Percentiles rank a stretch among this genome's conserved stretches.
phyloP scores from a whole-genome alignment of 1,140 invertebrate genomes.

The Euwallacea fornicatus region DNA sequence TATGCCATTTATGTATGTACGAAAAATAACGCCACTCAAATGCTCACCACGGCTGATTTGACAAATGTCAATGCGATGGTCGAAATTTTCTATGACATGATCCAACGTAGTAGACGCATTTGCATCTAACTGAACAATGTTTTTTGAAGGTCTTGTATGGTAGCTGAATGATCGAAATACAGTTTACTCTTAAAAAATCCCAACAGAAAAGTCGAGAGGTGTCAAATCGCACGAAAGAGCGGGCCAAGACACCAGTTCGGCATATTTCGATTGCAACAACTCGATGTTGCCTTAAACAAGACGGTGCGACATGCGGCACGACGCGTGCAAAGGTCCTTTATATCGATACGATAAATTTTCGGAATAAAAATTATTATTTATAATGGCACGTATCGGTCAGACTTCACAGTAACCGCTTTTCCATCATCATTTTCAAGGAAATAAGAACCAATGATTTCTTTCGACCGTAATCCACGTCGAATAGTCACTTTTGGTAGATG shows the following conservation, averaged over 20 bases:
- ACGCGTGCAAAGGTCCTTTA: conserved; percentile 35
- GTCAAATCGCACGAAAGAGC: conserved; percentile 40
- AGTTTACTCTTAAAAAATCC: conserved; percentile 31
- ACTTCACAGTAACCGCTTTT: conserved; percentile 20
- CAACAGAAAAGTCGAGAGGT: conserved; percentile 48
- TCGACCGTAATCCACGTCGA: conserved; percentile 39
- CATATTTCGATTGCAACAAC: conserved; percentile 21
- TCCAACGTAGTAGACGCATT: not conserved
- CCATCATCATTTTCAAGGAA: conserved; percentile 47
- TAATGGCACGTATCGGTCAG: conserved; percentile 13
- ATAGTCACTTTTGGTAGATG: conserved; percentile 41
- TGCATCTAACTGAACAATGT: not conserved
- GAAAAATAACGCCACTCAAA: not conserved
- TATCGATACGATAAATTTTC: conserved; percentile 6
- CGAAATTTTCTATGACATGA: no score
- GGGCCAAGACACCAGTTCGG: conserved; percentile 46
- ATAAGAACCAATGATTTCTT: conserved; percentile 35
- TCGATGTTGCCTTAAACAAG: conserved; percentile 25
- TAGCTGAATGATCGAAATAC: no score
- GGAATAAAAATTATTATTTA: conserved; percentile 14
- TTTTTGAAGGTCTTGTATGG: conserved; percentile 18
- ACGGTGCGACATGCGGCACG: conserved; percentile 42
- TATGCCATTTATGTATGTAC: conserved; percentile 5
- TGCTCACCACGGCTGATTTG: conserved; percentile 4
- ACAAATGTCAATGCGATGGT: no score